Conservation (phyloP, 2,888 invertebrate genomes). For the Drosophila peninsularis region DNA sequence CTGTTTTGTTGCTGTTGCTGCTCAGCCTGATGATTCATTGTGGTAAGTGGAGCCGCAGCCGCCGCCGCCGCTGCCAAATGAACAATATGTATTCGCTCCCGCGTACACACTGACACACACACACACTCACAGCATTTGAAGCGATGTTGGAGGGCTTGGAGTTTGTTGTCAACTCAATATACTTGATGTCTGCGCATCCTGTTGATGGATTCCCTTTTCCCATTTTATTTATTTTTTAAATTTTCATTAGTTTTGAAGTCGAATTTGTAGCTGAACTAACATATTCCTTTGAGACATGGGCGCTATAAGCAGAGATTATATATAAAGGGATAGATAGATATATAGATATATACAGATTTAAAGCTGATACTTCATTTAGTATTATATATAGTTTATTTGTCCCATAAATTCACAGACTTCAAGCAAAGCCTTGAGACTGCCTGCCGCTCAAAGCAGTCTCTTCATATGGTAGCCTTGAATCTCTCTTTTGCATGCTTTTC, state of each 20-base stretch:
- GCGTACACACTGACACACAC: conserved; percentile 21
- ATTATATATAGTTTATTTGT: too few relatives aligned
- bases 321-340: background rate
- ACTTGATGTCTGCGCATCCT: conserved; percentile 55
- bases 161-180: conserved; percentile 64
- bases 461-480: too few relatives aligned
- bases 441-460: too few relatives aligned
- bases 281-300: background rate
- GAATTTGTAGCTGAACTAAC: background rate
- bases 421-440: too few relatives aligned
- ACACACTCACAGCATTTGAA: conserved; percentile 15
- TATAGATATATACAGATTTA: background rate
- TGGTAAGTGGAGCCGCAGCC: conserved; percentile 66
- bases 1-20: conserved; percentile 19
- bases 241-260: conserved; percentile 5
- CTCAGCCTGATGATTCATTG: conserved; percentile 75
- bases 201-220: conserved; percentile 57
- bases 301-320: background rate
- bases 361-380: too few relatives aligned
- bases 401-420: too few relatives aligned
- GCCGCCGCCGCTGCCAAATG: conserved; percentile 53
- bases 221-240: conserved; percentile 13
- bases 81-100: conserved; percentile 46
- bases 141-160: conserved; percentile 27
- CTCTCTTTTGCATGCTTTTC: too few relatives aligned